Evolutionary conservation across 2,797 vertebrate species (phyloP).

Genomic region (Vipera latastei): DNA sequence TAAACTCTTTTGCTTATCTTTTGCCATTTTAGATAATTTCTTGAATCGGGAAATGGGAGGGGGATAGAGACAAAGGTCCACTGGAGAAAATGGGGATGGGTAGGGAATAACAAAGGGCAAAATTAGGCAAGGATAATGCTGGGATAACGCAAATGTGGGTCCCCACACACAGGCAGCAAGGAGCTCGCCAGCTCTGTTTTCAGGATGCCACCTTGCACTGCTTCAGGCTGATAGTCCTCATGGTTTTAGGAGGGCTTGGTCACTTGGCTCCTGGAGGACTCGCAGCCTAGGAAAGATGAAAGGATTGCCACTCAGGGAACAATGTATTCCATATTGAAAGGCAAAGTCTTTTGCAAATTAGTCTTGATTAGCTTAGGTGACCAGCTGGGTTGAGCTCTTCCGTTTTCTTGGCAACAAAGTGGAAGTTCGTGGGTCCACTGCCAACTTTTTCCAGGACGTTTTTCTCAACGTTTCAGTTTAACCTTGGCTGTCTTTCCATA

Average conservation of each 20-base stretch:
- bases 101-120: background rate
- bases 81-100: background rate
- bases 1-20: constrained; percentile 35
- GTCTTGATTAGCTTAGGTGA: background rate
- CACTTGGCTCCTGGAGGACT: background rate
- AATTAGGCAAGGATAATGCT: background rate
- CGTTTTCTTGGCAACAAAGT: background rate
- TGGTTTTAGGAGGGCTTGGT: background rate
- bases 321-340: background rate
- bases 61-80: background rate
- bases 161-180: background rate
- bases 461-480: background rate
- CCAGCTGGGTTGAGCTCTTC: background rate
- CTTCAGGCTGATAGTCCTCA: background rate
- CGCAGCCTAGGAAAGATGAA: background rate
- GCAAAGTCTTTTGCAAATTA: background rate
- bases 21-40: background rate
- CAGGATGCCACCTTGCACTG: background rate
- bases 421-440: background rate
- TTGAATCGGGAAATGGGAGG: background rate
- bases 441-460: background rate
- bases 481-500: background rate
- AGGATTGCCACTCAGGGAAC: background rate
- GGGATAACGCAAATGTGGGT: background rate
- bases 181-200: background rate